A percentile compares a stretch with the other conserved stretches of the same genome.
phyloP scores from a whole-genome alignment of 2,113 vertebrate genomes.

The Willisornis vidua region DNA sequence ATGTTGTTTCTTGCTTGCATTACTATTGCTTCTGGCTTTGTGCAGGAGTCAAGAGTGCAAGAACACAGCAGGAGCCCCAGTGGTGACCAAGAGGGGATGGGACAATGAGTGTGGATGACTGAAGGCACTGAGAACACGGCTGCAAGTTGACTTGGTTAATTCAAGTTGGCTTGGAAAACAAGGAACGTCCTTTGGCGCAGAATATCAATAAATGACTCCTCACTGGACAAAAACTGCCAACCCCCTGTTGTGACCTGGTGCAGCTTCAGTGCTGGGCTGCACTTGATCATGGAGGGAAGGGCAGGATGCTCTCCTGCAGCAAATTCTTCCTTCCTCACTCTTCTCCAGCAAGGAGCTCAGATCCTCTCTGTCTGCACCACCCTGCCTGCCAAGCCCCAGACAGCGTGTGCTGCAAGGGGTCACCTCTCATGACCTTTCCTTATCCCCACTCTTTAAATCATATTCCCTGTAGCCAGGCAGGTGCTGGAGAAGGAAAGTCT shows the following conservation, averaged over 20 bases:
- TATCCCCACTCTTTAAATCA: background rate
- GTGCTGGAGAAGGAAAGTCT: background rate
- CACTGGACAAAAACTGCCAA: background rate
- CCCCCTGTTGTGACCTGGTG: background rate
- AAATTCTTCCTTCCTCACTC: background rate
- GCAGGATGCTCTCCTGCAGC: background rate
- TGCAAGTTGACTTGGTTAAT: background rate
- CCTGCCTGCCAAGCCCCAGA: background rate
- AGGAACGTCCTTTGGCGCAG: background rate
- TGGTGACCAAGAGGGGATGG: background rate
- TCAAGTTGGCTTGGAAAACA: background rate
- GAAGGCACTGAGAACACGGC: background rate
- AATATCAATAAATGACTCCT: background rate
- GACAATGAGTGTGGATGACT: background rate
- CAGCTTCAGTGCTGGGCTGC: background rate
- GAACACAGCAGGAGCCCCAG: background rate
- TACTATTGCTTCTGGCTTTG: background rate
- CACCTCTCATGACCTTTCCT: background rate
- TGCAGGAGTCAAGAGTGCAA: slow-evolving; percentile 15
- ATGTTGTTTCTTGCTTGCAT: background rate
- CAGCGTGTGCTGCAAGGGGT: background rate
- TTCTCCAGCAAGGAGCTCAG: background rate
- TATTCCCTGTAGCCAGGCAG: background rate
- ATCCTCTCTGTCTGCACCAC: background rate
- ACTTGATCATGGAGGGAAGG: background rate